Evolutionary conservation across 2,888 invertebrate genomes (phyloP), one percentile per base, ranked within the genome.

Genomic region (Spisula subtruncata): DNA sequence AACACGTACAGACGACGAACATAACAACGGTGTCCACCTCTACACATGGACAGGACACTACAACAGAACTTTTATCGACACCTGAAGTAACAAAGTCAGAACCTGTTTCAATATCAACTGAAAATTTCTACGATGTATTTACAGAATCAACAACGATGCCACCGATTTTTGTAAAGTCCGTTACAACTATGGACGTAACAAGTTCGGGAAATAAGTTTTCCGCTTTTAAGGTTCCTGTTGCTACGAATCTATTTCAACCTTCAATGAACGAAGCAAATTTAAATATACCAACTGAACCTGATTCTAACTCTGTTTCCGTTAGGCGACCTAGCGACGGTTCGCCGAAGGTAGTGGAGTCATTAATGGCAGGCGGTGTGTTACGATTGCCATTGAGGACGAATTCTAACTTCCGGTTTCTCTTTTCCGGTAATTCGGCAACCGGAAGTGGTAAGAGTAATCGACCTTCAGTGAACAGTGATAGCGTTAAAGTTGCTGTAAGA

Each of bases 331-430:
- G 20, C n/a, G 20, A 85, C 12, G 35, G 80, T 18, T 81, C 82
- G 35, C 71, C 85, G 54, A 56, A 84, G 14, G 84, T 90, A 32
- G 91, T 89, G 25, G 91, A 91, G 54, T 87, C 85, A 16, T 79
- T 91, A 6, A 91, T 91, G 91, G 35, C 60, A 12, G 91, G 89
- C 6, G 91, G 89, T 14, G 85, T 89, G 5, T 41, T 89, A 35
- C 87, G 83, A 71, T 48, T 91, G 71, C 91, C 91, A 48, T 85
- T 91, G 54, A 85, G 75, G 66, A 91, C 91, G n/a, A 89, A 89
- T 25, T 91, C 91, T 14, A 89, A 89, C n/a, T 91, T 91, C 41
- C 71, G 85, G n/a, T 91, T 91, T 48, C 46, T 91, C 18, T 91
- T 91, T 85, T 83, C 89, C 5, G 81, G 87, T 51, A 82, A 87